A percentile compares a stretch with the other conserved stretches of the same genome.
phyloP scores from a whole-genome alignment of 2,888 invertebrate species.

The Theodoxus fluviatilis region DNA sequence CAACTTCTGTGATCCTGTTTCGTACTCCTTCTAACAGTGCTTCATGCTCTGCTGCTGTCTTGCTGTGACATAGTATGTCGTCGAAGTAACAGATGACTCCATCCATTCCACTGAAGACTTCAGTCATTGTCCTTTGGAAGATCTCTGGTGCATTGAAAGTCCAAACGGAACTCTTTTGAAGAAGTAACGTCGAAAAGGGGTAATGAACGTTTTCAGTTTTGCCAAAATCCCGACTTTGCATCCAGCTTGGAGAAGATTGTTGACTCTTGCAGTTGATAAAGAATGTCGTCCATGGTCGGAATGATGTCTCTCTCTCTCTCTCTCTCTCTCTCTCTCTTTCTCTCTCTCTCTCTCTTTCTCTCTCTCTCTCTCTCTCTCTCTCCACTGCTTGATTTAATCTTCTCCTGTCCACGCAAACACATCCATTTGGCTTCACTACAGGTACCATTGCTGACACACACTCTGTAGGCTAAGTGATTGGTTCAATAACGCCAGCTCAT shows the following conservation, averaged over 20 bases:
- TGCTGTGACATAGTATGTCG: no score
- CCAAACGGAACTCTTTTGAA: slow-evolving; percentile 30
- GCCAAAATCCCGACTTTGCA: slow-evolving; percentile 29
- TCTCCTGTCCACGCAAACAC: slow-evolving; percentile 32
- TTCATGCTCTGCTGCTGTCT: no score
- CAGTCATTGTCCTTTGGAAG: slow-evolving; percentile 30
- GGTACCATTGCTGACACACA: slow-evolving; percentile 34
- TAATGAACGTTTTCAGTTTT: slow-evolving; percentile 31
- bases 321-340: no score
- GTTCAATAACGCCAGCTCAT: slow-evolving; percentile 31
- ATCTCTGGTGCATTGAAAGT: slow-evolving; percentile 30
- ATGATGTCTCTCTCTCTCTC: slow-evolving; percentile 30
- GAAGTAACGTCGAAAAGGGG: slow-evolving; percentile 26
- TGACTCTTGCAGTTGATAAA: slow-evolving; percentile 30
- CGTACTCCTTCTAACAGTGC: slow-evolving; percentile 24
- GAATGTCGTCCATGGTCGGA: slow-evolving; percentile 36
- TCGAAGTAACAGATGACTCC: slow-evolving; percentile 12
- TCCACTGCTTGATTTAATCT: slow-evolving; percentile 30
- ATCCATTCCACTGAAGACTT: not conserved
- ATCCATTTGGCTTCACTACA: slow-evolving; percentile 31
- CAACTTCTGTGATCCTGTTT: slow-evolving; percentile 3
- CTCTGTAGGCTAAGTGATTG: slow-evolving; percentile 31
- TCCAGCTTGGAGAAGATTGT: slow-evolving; percentile 31
- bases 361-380: no score
- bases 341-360: no score